These are phyloP conservation scores for Gibbula magus DNA, from an alignment of 2,888 invertebrate species.

Conservation along the genomic window DNA sequence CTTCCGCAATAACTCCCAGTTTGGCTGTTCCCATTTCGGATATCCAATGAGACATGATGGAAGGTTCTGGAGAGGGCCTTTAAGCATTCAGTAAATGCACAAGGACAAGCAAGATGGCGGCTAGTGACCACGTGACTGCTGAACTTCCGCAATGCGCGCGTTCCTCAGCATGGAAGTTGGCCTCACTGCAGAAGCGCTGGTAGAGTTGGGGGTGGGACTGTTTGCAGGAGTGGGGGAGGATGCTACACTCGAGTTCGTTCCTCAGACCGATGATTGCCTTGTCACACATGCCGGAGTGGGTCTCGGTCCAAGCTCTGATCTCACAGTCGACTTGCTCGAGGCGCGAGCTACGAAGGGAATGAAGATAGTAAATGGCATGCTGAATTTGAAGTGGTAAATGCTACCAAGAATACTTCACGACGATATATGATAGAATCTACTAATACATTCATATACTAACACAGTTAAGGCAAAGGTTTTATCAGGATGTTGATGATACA, in stretches of 20 bases:
- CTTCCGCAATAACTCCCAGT: no score
- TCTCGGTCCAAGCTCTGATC: not conserved
- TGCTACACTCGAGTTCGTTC: slow-evolving; percentile 14
- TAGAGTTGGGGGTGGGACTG: slow-evolving; percentile 27
- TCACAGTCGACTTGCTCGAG: not conserved
- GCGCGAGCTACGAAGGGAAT: not conserved
- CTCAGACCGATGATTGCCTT: slow-evolving; percentile 14
- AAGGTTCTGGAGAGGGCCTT: not conserved
- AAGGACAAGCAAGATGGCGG: not conserved
- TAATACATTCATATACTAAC: not conserved
- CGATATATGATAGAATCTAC: not conserved
- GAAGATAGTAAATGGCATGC: no score
- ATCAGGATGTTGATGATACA: no score
- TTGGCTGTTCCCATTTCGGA: no score
- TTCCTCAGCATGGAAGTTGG: slow-evolving; percentile 33
- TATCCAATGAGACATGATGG: no score
- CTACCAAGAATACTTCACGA: not conserved
- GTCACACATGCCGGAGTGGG: not conserved
- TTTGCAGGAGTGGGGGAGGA: not conserved
- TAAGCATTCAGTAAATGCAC: not conserved
- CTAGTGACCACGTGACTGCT: slow-evolving; percentile 2
- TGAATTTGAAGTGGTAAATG: no score
- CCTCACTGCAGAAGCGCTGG: slow-evolving; percentile 30
- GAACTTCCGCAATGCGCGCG: slow-evolving; percentile 26
- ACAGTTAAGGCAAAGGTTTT: no score